Percentiles rank a stretch among this genome's conserved stretches.
These are phyloP conservation scores for Acrossocheilus wenchowensis DNA, from an alignment of 2,797 vertebrate species.

Conservation along the genomic window DNA sequence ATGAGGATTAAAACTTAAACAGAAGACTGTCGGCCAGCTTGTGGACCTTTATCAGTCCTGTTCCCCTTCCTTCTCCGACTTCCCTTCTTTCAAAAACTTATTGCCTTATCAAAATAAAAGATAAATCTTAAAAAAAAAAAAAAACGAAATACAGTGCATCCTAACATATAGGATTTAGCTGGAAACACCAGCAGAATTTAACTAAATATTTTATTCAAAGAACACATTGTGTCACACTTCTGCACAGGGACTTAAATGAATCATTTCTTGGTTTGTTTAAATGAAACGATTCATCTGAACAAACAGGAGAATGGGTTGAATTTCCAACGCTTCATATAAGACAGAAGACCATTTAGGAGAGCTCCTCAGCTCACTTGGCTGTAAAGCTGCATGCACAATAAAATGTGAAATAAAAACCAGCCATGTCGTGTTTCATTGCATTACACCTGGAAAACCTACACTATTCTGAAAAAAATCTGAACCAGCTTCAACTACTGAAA, in stretches of 20 bases:
- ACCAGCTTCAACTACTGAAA: background rate
- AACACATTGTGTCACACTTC: background rate
- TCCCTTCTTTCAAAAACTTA: no score
- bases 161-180: background rate
- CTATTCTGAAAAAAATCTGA: background rate
- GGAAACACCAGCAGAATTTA: background rate
- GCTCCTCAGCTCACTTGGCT: background rate
- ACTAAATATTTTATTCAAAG: background rate
- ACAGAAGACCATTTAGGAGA: background rate
- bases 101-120: background rate
- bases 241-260: background rate
- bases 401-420: background rate
- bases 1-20: background rate
- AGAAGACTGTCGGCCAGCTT: background rate
- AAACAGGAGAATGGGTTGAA: conserved; percentile 13
- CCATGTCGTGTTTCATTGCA: background rate
- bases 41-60: background rate
- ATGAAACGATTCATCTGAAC: background rate
- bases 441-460: background rate
- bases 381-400: conserved; percentile 23
- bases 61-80: background rate
- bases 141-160: background rate
- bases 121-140: background rate
- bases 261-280: background rate
- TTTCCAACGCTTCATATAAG: conserved; percentile 1